Base-by-base conservation (phyloP, 2,797 vertebrate species). In the Zalophus californianus region DNA sequence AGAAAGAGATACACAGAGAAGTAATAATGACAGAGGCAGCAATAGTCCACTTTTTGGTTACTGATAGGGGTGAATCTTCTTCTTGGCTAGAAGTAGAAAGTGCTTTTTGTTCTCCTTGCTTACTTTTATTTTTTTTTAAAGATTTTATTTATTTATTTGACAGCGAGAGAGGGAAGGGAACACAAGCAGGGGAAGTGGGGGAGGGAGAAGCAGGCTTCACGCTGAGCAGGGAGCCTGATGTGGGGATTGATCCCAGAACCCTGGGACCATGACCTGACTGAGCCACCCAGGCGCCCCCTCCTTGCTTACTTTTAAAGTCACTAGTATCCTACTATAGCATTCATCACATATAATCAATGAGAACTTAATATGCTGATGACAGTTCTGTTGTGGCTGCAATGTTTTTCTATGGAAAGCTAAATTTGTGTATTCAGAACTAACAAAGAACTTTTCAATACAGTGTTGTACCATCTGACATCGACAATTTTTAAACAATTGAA, bases 241-340 rank as follows among this genome's bases (percentile, higher is more conserved):
- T 9, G 6, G 44, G 44, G 1, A 8, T 44, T 7, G 44, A 44
- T 9, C 9, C 2, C 44, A 44, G 44, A 7, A 44, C 44, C 44
- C 44, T 44, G 44, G 44, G 44, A 44, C 44, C 44, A 44, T 44
- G 44, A 44, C 44, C 44, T 44, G 44, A 44, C 44, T 44, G 44
- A 44, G 44, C 44, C 44, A 44, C 44, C 44, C 44, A 44, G 44
- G 44, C 44, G 44, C 44, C 44, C 44, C 44, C 15, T 90, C 35
- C 64, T 78, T 92, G 56, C 78, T 77, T 77, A 58, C 15, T 83
- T 94, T 84, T 32, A 96, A 94, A 68, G 73, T 70, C 16, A 48
- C 27, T 91, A 68, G 41, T 73, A 12, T 58, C 38, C 27, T 41
- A 12, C 16, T 44, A 52, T 6, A n/a, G n/a, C 38, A 41, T 70